Conservation (phyloP, 1,140 invertebrate species). For the Globodera rostochiensis region DNA sequence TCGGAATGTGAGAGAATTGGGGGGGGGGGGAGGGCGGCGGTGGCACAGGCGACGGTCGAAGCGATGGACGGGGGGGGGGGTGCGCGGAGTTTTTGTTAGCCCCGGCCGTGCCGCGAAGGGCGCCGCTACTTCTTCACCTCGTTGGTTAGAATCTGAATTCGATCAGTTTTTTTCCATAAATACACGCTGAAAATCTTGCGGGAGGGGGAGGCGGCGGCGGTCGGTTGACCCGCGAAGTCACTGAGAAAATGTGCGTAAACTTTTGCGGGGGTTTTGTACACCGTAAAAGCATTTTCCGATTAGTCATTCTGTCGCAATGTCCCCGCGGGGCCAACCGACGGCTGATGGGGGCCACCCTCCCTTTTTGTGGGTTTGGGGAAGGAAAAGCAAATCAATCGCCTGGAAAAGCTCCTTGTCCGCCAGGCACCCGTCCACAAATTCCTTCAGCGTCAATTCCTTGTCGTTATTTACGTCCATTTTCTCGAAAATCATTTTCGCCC, state of each 20-base stretch:
- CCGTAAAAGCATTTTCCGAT: no score
- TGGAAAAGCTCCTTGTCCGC: conserved; percentile 76
- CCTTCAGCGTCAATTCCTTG: conserved; percentile 93
- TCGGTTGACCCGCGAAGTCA: no score
- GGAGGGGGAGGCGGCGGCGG: no score
- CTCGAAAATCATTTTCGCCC: conserved; percentile 96
- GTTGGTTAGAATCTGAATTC: conserved; percentile 58
- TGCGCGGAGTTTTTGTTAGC: not conserved
- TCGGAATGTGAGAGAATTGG: not conserved
- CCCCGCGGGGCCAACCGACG: no score
- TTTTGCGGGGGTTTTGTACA: no score
- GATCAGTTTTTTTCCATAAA: not conserved
- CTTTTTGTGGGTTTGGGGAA: no score
- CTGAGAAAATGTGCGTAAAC: no score
- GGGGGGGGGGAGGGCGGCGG: not conserved
- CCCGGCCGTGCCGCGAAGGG: not conserved
- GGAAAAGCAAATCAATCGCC: not conserved
- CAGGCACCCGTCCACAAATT: conserved; percentile 97
- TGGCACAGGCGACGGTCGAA: not conserved
- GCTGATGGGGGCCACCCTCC: no score
- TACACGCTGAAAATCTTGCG: no score
- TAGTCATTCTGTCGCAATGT: no score
- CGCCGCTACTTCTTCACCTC: conserved; percentile 52
- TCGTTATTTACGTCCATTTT: conserved; percentile 99
- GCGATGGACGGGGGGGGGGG: not conserved